These are phyloP conservation scores for Drosophila navojoa DNA, from an alignment of 1,140 invertebrate species.

Conservation along the genomic window DNA sequence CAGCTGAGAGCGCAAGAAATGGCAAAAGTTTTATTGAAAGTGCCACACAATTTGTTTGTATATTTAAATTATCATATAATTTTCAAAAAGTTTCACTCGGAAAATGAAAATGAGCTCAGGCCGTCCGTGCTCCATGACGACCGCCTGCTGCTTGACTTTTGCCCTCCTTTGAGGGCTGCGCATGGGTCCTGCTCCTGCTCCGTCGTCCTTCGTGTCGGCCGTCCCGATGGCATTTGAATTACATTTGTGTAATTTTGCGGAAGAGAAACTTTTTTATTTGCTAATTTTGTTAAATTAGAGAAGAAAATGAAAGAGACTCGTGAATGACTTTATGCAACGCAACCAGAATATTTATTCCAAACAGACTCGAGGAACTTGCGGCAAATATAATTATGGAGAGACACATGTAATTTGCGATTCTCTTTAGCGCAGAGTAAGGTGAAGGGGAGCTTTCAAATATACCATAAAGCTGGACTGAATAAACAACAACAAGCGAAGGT, in stretches of 20 bases:
- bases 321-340: conserved; percentile 65
- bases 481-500: neutral
- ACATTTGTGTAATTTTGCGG: conserved; percentile 82
- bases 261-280: conserved; percentile 79
- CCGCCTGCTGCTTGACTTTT: conserved; percentile 50
- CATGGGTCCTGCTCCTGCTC: neutral
- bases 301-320: conserved; percentile 73
- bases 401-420: conserved; percentile 73
- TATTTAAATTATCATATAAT: conserved; percentile 82
- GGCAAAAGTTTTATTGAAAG: conserved; percentile 81
- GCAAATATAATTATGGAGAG: conserved; percentile 55
- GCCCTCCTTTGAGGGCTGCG: conserved; percentile 32
- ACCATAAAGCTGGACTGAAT: neutral
- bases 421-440: conserved; percentile 39
- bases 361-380: conserved; percentile 18
- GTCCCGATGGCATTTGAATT: conserved; percentile 69
- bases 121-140: conserved; percentile 22
- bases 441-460: no score
- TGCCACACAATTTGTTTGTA: conserved; percentile 82
- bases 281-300: conserved; percentile 80
- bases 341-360: conserved; percentile 40
- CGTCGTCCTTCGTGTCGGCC: conserved; percentile 10
- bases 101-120: conserved; percentile 58
- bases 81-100: conserved; percentile 56
- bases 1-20: conserved; percentile 56